Base-by-base conservation (phyloP, 2,888 invertebrate genomes). In the Chrysina gloriosa region DNA sequence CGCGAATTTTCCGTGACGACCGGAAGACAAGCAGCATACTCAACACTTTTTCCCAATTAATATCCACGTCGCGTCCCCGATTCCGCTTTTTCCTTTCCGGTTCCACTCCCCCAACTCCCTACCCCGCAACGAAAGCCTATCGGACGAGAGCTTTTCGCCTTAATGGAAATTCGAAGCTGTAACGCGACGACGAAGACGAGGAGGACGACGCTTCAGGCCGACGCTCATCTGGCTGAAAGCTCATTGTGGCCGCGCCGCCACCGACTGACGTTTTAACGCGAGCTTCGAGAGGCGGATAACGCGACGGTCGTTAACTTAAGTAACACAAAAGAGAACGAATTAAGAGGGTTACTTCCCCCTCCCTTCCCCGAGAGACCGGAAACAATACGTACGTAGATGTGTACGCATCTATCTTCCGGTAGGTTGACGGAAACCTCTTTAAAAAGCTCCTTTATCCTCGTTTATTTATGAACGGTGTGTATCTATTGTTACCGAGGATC, bases 341-440 rank as follows among this genome's bases (percentile, higher is more conserved):
- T 83, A 83, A 81, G 82, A 80, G 81, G 82, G 81, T 80, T 82
- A 82, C 82, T 82, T 82, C n/a, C n/a, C n/a, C n/a, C n/a, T n/a
- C n/a, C n/a, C n/a, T 82, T 77, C 76, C 75, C 75, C 77, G 75
- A 47, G 52, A 42, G 75, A 79, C 82, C 81, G 83, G 82, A 83
- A 83, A 83, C 82, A 83, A 83, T 82, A 81, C 82, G 82, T 82
- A 56, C n/a, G n/a, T n/a, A n/a, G n/a, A n/a, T 56, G 25, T 56
- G 82, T 81, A 82, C 82, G 82, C 82, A 83, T 83, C 80, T 79
- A 82, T 83, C 82, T 83, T 83, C 82, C 79, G 81, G 80, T 65
- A 56, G 64, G 70, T 42, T 39, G 31, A 52, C 50, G 29, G 50
- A n/a, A n/a, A n/a, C n/a, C n/a, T n/a, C n/a, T n/a, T n/a, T n/a